Conservation (phyloP, 2,888 invertebrate species). For the Nebria salina region DNA sequence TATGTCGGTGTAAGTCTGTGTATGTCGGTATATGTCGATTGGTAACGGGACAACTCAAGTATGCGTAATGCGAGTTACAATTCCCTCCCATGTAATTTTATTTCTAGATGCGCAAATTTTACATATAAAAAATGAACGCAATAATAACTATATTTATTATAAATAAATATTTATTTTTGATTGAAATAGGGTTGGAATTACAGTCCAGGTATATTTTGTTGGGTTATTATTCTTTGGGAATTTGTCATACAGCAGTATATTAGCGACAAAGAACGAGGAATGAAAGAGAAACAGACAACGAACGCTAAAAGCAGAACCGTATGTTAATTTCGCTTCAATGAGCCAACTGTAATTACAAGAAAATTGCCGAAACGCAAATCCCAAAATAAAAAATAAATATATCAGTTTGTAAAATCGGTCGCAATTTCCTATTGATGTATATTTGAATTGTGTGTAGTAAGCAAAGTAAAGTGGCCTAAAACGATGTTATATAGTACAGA, state of each 20-base stretch:
- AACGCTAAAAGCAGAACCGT: slow-evolving; percentile 17
- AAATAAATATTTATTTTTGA: too few relatives aligned
- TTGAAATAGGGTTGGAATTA: too few relatives aligned
- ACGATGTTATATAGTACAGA: too few relatives aligned
- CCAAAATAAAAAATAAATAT: slow-evolving; percentile 38
- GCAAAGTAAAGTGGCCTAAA: neutral
- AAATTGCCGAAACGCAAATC: slow-evolving; percentile 24
- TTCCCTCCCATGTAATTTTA: too few relatives aligned
- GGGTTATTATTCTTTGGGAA: neutral
- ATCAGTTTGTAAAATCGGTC: neutral
- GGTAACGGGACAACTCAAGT: too few relatives aligned
- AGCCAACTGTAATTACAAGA: slow-evolving; percentile 34
- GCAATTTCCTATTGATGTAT: neutral
- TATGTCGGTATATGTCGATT: too few relatives aligned
- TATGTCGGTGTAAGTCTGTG: too few relatives aligned
- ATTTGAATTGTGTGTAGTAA: neutral
- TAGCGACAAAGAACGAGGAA: neutral
- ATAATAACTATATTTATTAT: too few relatives aligned
- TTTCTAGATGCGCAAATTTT: too few relatives aligned
- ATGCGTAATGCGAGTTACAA: too few relatives aligned
- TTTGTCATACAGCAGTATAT: neutral
- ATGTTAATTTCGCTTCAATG: slow-evolving; percentile 35
- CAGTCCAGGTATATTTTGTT: too few relatives aligned
- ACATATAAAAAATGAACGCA: too few relatives aligned
- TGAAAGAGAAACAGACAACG: neutral